phyloP scores from a whole-genome alignment of 2,113 vertebrate species.

The Lathamus discolor region DNA sequence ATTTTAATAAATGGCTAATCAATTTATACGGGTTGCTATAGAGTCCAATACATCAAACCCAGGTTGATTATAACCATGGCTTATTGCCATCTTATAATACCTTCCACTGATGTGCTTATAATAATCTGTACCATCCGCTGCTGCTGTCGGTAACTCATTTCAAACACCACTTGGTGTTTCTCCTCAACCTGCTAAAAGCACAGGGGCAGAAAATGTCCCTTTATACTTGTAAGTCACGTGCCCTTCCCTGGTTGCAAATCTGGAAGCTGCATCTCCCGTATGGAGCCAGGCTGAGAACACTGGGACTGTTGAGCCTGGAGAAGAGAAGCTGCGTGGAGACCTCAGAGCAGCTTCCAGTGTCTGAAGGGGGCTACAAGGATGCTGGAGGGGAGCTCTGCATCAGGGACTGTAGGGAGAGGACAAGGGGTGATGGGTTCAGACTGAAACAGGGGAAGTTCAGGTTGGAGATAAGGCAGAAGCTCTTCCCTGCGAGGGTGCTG shows the following conservation, averaged over 20 bases:
- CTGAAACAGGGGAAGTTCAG: no score
- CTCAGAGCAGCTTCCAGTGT: no score
- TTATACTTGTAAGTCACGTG: not conserved
- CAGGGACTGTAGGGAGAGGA: no score
- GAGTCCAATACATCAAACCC: constrained; percentile 28
- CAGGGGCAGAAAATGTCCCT: not conserved
- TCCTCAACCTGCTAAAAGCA: constrained; percentile 10
- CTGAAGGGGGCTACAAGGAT: no score
- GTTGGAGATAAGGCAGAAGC: no score
- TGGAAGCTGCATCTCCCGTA: not conserved
- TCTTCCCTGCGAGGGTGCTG: no score
- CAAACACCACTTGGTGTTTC: not conserved
- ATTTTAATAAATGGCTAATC: constrained; percentile 45
- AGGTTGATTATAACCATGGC: constrained; percentile 32
- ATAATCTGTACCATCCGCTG: constrained; percentile 16
- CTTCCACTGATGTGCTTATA: constrained; percentile 54
- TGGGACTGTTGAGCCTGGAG: not conserved
- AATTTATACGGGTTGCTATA: constrained; percentile 34
- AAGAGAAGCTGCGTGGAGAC: not conserved
- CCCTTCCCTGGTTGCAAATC: not conserved
- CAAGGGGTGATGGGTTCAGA: no score
- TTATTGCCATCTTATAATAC: constrained; percentile 36
- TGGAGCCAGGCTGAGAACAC: not conserved
- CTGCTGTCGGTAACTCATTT: constrained; percentile 28
- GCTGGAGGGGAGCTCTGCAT: no score